A percentile compares a stretch with the other conserved stretches of the same genome.
Conservation (phyloP, 2,113 vertebrate genomes). For the Leucopternis melanops region DNA sequence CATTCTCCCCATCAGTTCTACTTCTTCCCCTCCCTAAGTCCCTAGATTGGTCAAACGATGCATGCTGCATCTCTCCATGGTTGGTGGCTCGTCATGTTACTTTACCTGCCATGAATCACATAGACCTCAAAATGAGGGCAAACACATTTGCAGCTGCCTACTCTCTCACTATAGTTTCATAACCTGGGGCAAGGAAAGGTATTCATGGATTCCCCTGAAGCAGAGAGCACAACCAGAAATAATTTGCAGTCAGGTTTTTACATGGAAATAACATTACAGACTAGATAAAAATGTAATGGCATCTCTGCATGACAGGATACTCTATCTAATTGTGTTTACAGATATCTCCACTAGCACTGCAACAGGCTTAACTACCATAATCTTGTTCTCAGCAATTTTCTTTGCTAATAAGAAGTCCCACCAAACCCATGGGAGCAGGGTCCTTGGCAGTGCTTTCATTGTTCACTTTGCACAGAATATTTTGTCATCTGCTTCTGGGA, state of each 20-base stretch:
- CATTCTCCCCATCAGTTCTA: background rate
- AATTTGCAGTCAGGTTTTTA: background rate
- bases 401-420: background rate
- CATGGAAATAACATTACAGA: background rate
- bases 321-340: background rate
- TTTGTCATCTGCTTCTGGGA: background rate
- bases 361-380: background rate
- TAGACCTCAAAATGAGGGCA: background rate
- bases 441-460: background rate
- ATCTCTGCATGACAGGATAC: background rate
- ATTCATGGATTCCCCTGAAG: background rate
- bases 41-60: background rate
- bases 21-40: background rate
- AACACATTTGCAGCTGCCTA: background rate
- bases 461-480: background rate
- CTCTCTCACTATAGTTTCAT: background rate
- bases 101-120: background rate
- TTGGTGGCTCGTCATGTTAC: background rate
- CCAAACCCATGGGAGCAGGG: background rate
- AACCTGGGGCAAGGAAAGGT: background rate
- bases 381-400: background rate
- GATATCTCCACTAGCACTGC: background rate
- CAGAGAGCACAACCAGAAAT: background rate
- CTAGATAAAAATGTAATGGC: background rate
- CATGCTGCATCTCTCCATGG: background rate